Base-by-base conservation (phyloP, 2,113 vertebrate species). In the Tupaia chinensis region DNA sequence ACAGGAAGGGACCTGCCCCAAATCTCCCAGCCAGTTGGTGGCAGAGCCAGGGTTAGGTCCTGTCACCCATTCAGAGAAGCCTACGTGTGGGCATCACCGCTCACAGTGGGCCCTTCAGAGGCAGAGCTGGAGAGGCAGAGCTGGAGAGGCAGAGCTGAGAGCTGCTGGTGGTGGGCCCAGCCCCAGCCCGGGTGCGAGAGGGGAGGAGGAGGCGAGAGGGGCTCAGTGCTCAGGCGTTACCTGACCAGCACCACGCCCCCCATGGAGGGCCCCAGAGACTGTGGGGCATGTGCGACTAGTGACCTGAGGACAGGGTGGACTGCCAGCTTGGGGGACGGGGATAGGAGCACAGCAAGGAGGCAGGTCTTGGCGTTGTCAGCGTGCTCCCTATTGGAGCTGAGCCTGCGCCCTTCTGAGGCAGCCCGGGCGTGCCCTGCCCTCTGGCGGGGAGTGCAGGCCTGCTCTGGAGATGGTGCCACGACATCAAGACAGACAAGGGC, bases 1-100 rank as follows among this genome's bases (percentile, higher is more conserved):
- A 73, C 22, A 53, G 54, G 32, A 86, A 69, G 17, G 44, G 84
- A 69, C 58, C 80, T 80, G 79, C 82, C 95, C 29, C 72, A 78
- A 89, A 61, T 19, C n/a, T 65, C 73, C 15, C 17, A 14, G 70
- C 20, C 66, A 27, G 66, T 13, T 13, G 32, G 73, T 1, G 16
- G 53, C 70, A 23, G 19, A 84, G 22, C 58, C 27, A 9, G 53
- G 66, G n/a, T 58, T 74, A 16, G 60, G 3, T 8, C 74, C 76
- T 68, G 15, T 60, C 25, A 25, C 88, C 54, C 58, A 8, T 32
- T 27, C 15, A 25, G 91, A 58, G 25, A 91, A 54, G 69, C 82
- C 73, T 2, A 0, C 1, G 27, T 5, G 11, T 8, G 22, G 81
- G n/a, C 12, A 0, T 1, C 9, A 0, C 54, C 13, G 2, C 13